A percentile compares a stretch with the other conserved stretches of the same genome.
Conservation (phyloP, 2,888 invertebrate species). For the Sarcophaga caerulescens region DNA sequence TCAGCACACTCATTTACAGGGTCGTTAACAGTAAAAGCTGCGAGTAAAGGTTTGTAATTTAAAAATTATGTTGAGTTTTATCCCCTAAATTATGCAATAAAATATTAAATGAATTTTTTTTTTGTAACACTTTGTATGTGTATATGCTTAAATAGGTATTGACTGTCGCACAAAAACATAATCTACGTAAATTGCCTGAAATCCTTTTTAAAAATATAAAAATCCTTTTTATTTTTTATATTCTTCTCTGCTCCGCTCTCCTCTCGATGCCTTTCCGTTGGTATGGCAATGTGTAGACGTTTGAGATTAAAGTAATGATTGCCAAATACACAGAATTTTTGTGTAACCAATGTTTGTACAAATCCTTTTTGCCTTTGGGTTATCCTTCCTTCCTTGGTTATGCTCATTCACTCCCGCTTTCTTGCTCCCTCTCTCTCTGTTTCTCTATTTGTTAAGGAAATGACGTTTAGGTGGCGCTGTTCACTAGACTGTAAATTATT, state of each 20-base stretch:
- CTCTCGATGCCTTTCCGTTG: neutral
- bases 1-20: too few species aligned
- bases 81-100: neutral
- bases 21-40: too few species aligned
- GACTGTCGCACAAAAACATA: too few species aligned
- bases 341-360: conserved; percentile 15
- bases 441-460: conserved; percentile 4
- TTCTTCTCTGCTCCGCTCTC: neutral
- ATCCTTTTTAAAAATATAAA: neutral
- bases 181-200: neutral
- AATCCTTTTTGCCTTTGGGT: conserved; percentile 8
- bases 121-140: neutral
- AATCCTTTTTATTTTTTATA: neutral
- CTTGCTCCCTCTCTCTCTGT: neutral
- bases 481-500: conserved; percentile 63
- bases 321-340: conserved; percentile 3
- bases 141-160: neutral
- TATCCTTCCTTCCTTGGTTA: neutral
- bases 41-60: too few species aligned
- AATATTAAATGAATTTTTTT: neutral
- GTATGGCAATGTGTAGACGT: neutral
- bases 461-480: conserved; percentile 59
- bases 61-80: too few species aligned
- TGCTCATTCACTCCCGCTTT: neutral
- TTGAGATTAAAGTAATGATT: conserved; percentile 34